phyloP scores from a whole-genome alignment of 2,888 invertebrate species.

The Acrobasis suavella region DNA sequence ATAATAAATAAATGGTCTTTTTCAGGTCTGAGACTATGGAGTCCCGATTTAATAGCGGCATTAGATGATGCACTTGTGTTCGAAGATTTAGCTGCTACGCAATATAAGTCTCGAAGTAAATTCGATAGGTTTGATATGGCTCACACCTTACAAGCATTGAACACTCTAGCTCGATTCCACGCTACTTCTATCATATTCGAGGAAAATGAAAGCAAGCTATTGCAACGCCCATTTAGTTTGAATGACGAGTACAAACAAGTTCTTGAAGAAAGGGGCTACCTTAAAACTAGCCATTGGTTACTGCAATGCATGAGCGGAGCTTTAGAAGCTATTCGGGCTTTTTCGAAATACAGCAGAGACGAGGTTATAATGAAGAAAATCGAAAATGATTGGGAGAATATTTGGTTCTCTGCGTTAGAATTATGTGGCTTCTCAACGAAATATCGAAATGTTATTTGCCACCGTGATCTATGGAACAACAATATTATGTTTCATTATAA shows the following conservation, averaged over 20 bases:
- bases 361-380: slow-evolving; percentile 42
- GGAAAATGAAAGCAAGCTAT: slow-evolving; percentile 58
- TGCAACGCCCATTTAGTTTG: slow-evolving; percentile 47
- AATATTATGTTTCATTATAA: slow-evolving; percentile 82
- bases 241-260: slow-evolving; percentile 52
- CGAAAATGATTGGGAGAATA: slow-evolving; percentile 51
- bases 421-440: slow-evolving; percentile 52
- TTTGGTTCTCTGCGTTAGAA: slow-evolving; percentile 57
- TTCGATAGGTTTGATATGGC: slow-evolving; percentile 66
- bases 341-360: slow-evolving; percentile 55
- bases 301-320: slow-evolving; percentile 63
- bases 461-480: slow-evolving; percentile 85
- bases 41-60: slow-evolving; percentile 52
- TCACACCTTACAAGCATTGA: slow-evolving; percentile 72
- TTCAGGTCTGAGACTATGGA: slow-evolving; percentile 60
- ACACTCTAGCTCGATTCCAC: slow-evolving; percentile 75
- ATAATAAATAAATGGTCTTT: background rate
- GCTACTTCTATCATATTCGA: slow-evolving; percentile 79
- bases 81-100: slow-evolving; percentile 61
- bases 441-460: slow-evolving; percentile 79
- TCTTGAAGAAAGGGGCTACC: slow-evolving; percentile 56
- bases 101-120: slow-evolving; percentile 60
- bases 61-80: slow-evolving; percentile 64
- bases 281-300: slow-evolving; percentile 55
- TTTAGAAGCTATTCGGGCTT: slow-evolving; percentile 55